Evolutionary conservation across 1,140 invertebrate genomes (phyloP), one percentile per base, ranked within the genome.

Genomic region (Proctacanthus coquilletti): DNA sequence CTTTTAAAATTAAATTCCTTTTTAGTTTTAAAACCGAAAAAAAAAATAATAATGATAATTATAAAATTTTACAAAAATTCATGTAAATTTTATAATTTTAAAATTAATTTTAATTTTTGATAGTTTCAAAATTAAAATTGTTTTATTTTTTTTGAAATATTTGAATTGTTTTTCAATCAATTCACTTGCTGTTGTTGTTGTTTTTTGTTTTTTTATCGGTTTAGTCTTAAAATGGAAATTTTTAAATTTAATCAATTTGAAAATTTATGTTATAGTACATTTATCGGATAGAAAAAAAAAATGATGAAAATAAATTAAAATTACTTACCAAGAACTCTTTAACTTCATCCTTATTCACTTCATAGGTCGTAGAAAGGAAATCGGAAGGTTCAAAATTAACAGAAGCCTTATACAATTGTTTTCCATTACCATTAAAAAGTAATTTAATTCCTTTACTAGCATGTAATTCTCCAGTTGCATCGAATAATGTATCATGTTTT

Each of bases 331-430:
- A 44, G 34, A 71, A 66, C 40, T 58, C 52, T 45, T 72, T 64
- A 23, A 80, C 62, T 47, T 77, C 74, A 4, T 80, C 72, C 21
- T 70, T 68, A 36, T 72, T 71, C 14, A 71, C 61, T 3, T 60
- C 64, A 39, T 76, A 74, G 15, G 74, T 71, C 3, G 71, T 70
- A 54, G 80, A 76, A 25, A 82, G 52, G 46, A 78, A 74, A 47
- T 81, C 72, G 9, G 69, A 61, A 21, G 81, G 69, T 37, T 80
- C 67, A 21, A 79, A 53, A 30, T 69, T 70, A 3, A 81, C 41
- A 3, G 68, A 63, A 1, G 67, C 64, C 38, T 70, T 67, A 21
- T 68, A 64, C 8, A 83, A 53, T 45, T 71, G 63, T 29, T 75
- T 75, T 1, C 61, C 58, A 2, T 65, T 66, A 10, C 65, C 64